Percentiles rank a stretch among this genome's conserved stretches.
Evolutionary conservation across 1,140 invertebrate species (phyloP).

Genomic region (Globodera ellingtonae): DNA sequence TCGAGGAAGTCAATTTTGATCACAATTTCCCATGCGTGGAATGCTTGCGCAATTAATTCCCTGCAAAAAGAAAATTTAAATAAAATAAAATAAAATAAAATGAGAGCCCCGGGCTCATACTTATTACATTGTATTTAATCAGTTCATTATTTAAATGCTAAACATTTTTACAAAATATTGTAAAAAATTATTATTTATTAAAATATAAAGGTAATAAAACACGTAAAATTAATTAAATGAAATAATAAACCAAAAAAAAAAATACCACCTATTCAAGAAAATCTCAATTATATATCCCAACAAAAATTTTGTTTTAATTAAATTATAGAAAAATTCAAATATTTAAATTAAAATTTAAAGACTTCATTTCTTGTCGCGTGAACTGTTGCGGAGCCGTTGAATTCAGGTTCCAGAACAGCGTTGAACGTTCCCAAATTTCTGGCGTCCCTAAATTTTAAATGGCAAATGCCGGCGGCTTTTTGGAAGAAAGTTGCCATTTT

Average conservation of each 20-base stretch:
- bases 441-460: neutral
- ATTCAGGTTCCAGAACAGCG: conserved; percentile 28
- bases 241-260: too few relatives aligned
- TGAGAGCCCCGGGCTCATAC: too few relatives aligned
- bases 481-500: too few relatives aligned
- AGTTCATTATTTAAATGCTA: neutral
- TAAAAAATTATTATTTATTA: neutral
- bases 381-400: neutral
- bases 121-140: neutral
- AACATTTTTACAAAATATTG: neutral
- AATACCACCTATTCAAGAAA: too few relatives aligned
- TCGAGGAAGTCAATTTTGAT: conserved; percentile 47
- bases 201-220: neutral
- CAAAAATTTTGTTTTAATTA: too few relatives aligned
- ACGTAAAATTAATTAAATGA: neutral
- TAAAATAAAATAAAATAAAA: too few relatives aligned
- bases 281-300: neutral
- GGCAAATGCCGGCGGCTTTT: too few relatives aligned
- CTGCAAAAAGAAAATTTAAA: conserved; percentile 25
- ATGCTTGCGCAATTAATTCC: conserved; percentile 47
- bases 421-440: conserved; percentile 31
- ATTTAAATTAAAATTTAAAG: conserved; percentile 2
- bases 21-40: conserved; percentile 49
- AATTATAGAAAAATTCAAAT: too few relatives aligned
- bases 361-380: conserved; percentile 10